These are phyloP conservation scores for Cybosia mesomella DNA, from an alignment of 2,888 invertebrate genomes.

Conservation along the genomic window DNA sequence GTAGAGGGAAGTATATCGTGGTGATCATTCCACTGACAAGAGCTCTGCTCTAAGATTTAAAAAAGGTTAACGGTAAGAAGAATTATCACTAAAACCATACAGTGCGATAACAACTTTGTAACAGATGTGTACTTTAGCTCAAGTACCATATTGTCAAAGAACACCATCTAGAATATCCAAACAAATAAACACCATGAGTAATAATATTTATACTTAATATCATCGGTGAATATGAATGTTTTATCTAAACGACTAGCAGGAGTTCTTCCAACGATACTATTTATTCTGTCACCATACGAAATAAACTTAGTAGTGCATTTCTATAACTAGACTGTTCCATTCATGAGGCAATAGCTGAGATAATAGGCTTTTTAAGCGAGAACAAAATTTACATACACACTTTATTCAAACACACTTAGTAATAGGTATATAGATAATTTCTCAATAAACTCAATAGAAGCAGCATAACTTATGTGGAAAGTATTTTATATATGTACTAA, in stretches of 20 bases:
- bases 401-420: conserved; percentile 55
- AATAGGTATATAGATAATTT: conserved; percentile 65
- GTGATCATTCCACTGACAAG: too few relatives aligned
- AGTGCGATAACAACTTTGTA: background rate
- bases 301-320: conserved; percentile 47
- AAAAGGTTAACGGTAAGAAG: background rate
- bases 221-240: conserved; percentile 45
- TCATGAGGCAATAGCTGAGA: conserved; percentile 42
- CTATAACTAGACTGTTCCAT: conserved; percentile 39
- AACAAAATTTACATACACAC: conserved; percentile 54
- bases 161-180: conserved; percentile 22
- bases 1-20: too few relatives aligned
- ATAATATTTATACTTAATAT: conserved; percentile 38
- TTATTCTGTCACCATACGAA: conserved; percentile 26
- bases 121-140: too few relatives aligned
- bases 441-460: conserved; percentile 60
- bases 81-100: background rate
- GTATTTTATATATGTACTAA: conserved; percentile 63
- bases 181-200: conserved; percentile 31
- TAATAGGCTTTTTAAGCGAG: conserved; percentile 41
- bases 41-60: background rate
- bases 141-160: conserved; percentile 18
- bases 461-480: conserved; percentile 71
- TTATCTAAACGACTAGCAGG: conserved; percentile 42
- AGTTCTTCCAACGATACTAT: conserved; percentile 34